These are phyloP conservation scores for Leptoclinus maculatus DNA, from an alignment of 2,797 vertebrate genomes.

Conservation along the genomic window DNA sequence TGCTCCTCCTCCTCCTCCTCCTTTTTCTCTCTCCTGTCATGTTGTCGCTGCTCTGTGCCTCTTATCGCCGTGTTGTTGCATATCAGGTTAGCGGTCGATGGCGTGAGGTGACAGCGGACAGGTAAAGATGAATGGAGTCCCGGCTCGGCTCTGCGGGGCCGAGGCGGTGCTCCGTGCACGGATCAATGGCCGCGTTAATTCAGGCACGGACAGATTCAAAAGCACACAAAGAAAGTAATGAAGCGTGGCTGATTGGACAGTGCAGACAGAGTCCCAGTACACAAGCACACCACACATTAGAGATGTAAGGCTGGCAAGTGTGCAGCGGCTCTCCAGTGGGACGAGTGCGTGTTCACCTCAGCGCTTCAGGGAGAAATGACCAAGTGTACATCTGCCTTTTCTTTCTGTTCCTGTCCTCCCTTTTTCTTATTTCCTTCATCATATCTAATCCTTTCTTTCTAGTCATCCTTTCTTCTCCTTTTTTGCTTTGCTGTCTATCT, in stretches of 20 bases:
- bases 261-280: conserved; percentile 21
- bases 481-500: not conserved
- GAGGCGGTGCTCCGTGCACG: conserved; percentile 21
- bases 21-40: not conserved
- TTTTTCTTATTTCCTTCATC: not conserved
- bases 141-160: conserved; percentile 13
- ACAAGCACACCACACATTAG: conserved; percentile 1
- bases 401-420: not conserved
- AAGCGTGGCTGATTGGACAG: conserved; percentile 60
- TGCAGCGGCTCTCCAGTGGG: conserved; percentile 17
- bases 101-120: conserved; percentile 49
- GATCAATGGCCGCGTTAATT: conserved; percentile 60
- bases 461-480: not conserved
- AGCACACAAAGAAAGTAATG: conserved; percentile 66
- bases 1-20: not conserved
- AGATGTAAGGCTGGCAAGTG: conserved; percentile 21
- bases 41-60: not conserved
- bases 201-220: conserved; percentile 53
- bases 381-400: conserved; percentile 33
- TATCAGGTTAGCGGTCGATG: conserved; percentile 37
- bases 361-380: conserved; percentile 39
- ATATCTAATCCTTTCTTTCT: not conserved
- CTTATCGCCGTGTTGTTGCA: conserved; percentile 15
- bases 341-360: conserved; percentile 43
- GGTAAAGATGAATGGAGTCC: conserved; percentile 55